A percentile compares a stretch with the other conserved stretches of the same genome.
Evolutionary conservation across 2,888 invertebrate genomes (phyloP).

Genomic region (Syritta pipiens): DNA sequence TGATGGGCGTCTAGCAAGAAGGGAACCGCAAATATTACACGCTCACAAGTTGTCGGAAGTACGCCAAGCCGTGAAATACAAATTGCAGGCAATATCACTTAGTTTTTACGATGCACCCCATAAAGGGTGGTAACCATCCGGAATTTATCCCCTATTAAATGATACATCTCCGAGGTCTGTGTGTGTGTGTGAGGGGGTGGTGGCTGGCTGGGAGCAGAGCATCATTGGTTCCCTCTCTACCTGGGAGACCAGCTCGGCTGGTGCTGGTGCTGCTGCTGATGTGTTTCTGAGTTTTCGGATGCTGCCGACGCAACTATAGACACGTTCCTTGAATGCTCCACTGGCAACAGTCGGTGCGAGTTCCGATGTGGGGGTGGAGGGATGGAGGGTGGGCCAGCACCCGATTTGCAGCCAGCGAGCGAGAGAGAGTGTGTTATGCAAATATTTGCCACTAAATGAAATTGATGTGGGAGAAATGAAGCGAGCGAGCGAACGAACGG

Average conservation of each 20-base stretch:
- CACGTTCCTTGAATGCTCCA: constrained; percentile 52
- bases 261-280: no score
- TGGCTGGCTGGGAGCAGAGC: constrained; percentile 12
- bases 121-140: constrained; percentile 69
- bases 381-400: neutral
- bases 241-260: no score
- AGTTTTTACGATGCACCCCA: constrained; percentile 69
- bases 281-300: constrained; percentile 42
- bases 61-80: constrained; percentile 69
- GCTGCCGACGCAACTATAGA: constrained; percentile 35
- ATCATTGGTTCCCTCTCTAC: constrained; percentile 42
- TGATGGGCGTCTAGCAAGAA: constrained; percentile 1
- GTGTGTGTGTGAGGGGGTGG: neutral
- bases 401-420: constrained; percentile 42
- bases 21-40: constrained; percentile 61
- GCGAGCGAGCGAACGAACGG: constrained; percentile 29
- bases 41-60: constrained; percentile 68
- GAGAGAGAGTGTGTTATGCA: constrained; percentile 60
- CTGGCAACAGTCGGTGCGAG: constrained; percentile 25
- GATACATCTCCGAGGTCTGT: constrained; percentile 56
- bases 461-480: constrained; percentile 63
- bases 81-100: constrained; percentile 70
- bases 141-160: constrained; percentile 69
- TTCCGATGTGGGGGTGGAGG: neutral
- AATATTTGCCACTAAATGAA: constrained; percentile 69